Conservation (phyloP, 2,113 vertebrate genomes). For the Lethenteron reissneri region DNA sequence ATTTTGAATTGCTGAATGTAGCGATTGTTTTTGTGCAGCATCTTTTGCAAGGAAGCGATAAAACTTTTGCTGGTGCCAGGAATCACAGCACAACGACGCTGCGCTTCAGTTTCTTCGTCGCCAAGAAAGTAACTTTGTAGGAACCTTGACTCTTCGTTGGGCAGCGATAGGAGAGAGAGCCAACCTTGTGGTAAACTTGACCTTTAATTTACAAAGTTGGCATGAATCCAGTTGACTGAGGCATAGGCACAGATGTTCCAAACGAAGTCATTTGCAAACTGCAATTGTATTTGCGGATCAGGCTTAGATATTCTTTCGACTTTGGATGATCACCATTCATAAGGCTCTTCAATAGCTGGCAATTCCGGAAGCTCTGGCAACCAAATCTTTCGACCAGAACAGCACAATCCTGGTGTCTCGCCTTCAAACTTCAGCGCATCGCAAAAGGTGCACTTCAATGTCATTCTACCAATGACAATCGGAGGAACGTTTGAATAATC, state of each 20-base stretch:
- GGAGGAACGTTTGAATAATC: background rate
- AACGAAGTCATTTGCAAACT: background rate
- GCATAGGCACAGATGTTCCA: background rate
- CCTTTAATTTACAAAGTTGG: background rate
- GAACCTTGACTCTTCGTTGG: background rate
- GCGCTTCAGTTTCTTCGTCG: background rate
- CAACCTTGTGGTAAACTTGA: background rate
- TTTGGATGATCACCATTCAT: background rate
- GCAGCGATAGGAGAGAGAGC: background rate
- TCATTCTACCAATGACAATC: background rate
- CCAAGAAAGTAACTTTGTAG: background rate
- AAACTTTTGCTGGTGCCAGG: background rate
- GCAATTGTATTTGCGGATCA: background rate
- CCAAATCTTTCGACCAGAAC: background rate
- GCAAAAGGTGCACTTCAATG: background rate
- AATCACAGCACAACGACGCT: background rate
- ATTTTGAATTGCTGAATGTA: background rate
- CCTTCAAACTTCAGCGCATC: background rate
- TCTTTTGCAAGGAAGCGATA: background rate
- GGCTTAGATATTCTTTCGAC: background rate
- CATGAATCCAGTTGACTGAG: background rate
- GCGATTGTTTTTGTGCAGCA: background rate
- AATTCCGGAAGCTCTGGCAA: background rate
- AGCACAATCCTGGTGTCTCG: background rate
- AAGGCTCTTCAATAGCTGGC: background rate